Evolutionary conservation across 2,888 invertebrate species (phyloP).

Genomic region (Dynastes grantii): DNA sequence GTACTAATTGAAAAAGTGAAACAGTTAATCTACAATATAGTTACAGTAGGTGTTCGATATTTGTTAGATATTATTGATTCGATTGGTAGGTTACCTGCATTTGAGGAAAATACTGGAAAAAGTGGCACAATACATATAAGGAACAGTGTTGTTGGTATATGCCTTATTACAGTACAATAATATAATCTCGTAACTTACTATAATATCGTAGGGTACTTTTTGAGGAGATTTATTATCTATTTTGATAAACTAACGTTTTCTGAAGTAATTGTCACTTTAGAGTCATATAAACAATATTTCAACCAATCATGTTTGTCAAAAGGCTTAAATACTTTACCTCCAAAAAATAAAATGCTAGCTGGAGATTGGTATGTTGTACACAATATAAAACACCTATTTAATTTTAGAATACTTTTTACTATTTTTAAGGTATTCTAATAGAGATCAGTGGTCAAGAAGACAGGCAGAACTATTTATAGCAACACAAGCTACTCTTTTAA

Average conservation of each 20-base stretch:
- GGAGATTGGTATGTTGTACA: constrained; percentile 23
- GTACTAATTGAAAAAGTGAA: constrained; percentile 46
- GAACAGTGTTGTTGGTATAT: constrained; percentile 79
- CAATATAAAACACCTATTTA: not conserved
- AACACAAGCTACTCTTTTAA: constrained; percentile 87
- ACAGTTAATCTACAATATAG: constrained; percentile 73
- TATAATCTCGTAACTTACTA: not conserved
- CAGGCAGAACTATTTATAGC: constrained; percentile 93
- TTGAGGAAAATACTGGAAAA: constrained; percentile 54
- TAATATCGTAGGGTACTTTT: constrained; percentile 81
- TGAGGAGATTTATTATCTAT: constrained; percentile 85
- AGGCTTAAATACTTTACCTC: constrained; percentile 57
- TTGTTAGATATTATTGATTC: constrained; percentile 65
- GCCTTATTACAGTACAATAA: not conserved
- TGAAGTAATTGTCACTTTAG: constrained; percentile 83
- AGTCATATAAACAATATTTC: constrained; percentile 82
- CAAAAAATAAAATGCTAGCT: constrained; percentile 32
- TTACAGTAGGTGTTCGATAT: constrained; percentile 72
- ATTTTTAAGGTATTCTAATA: constrained; percentile 69
- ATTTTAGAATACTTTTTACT: constrained; percentile 33
- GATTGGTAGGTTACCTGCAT: constrained; percentile 56
- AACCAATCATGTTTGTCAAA: constrained; percentile 65
- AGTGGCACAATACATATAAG: constrained; percentile 71
- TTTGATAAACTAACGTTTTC: constrained; percentile 90
- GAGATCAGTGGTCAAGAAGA: constrained; percentile 86